A percentile compares a stretch with the other conserved stretches of the same genome.
Evolutionary conservation across 2,888 invertebrate species (phyloP).

Genomic region (Tipula unca): DNA sequence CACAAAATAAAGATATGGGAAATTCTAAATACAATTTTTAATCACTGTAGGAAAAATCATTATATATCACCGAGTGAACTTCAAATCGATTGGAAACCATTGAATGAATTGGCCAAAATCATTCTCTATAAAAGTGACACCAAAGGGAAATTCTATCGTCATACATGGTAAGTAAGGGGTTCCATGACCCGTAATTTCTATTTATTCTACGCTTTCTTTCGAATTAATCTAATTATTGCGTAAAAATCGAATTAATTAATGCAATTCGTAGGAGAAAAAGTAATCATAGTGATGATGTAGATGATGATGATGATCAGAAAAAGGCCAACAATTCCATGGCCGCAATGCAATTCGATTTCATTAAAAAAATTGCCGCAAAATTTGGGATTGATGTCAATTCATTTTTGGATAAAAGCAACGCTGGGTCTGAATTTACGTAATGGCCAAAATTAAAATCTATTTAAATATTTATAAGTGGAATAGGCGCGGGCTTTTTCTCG

Average conservation of each 20-base stretch:
- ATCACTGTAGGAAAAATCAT: slow-evolving; percentile 57
- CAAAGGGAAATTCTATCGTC: slow-evolving; percentile 27
- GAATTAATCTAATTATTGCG: neutral
- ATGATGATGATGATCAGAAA: neutral
- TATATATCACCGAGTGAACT: slow-evolving; percentile 71
- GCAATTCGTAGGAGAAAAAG: neutral
- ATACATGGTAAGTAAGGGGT: slow-evolving; percentile 25
- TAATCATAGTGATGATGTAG: neutral
- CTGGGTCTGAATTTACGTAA: neutral
- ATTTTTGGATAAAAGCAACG: neutral
- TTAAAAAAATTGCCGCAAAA: slow-evolving; percentile 14
- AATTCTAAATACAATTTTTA: neutral
- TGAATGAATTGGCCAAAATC: slow-evolving; percentile 46
- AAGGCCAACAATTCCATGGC: neutral
- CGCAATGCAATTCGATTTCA: neutral
- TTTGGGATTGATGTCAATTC: slow-evolving; percentile 16
- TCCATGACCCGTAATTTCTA: neutral
- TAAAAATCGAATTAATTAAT: neutral
- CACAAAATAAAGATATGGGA: slow-evolving; percentile 19
- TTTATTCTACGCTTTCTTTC: neutral
- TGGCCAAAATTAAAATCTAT: neutral
- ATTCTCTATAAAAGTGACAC: slow-evolving; percentile 26
- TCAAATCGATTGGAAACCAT: slow-evolving; percentile 74
- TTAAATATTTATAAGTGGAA: neutral
- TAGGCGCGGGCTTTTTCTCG: neutral